Evolutionary conservation across 35 echinoderm and acorn worm genomes (phyloP).

Genomic region (Ptychodera flava): DNA sequence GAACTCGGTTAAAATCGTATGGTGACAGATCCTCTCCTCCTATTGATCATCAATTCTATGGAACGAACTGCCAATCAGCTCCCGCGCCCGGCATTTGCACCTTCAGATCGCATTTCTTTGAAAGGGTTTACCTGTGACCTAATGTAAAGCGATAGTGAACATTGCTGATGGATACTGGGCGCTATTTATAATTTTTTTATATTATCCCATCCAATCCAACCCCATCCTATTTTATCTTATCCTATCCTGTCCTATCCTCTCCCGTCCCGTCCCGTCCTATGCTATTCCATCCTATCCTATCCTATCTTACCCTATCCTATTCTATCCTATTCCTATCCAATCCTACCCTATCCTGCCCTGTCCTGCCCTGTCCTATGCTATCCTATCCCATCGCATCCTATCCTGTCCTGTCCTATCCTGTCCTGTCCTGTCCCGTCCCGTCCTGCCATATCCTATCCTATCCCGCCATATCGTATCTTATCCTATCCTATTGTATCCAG

Average conservation of each 20-base stretch:
- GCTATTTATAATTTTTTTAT: too few relatives aligned
- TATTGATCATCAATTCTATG: too few relatives aligned
- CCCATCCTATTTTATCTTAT: constrained; percentile 21
- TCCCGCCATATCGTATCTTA: background rate
- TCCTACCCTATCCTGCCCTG: constrained; percentile 6
- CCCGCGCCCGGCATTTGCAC: too few relatives aligned
- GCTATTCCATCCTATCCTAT: constrained; percentile 14
- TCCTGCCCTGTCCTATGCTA: constrained; percentile 12
- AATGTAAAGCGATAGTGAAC: too few relatives aligned
- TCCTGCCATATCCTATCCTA: constrained; percentile 12
- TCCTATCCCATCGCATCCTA: background rate
- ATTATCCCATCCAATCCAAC: background rate
- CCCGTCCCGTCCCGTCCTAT: constrained; percentile 8
- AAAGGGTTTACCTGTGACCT: too few relatives aligned
- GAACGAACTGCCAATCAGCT: too few relatives aligned
- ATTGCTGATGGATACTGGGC: too few relatives aligned
- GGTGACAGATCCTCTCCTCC: too few relatives aligned
- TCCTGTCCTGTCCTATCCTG: constrained; percentile 5
- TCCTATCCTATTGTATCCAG: constrained; percentile 10
- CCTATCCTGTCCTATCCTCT: constrained; percentile 3
- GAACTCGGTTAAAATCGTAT: too few relatives aligned
- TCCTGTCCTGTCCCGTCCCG: constrained; percentile 3
- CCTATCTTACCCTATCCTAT: constrained; percentile 9
- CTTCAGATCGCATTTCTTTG: too few relatives aligned
- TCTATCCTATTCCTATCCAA: constrained; percentile 21